phyloP scores from a whole-genome alignment of 2,113 vertebrate genomes.

The Aptenodytes patagonicus region DNA sequence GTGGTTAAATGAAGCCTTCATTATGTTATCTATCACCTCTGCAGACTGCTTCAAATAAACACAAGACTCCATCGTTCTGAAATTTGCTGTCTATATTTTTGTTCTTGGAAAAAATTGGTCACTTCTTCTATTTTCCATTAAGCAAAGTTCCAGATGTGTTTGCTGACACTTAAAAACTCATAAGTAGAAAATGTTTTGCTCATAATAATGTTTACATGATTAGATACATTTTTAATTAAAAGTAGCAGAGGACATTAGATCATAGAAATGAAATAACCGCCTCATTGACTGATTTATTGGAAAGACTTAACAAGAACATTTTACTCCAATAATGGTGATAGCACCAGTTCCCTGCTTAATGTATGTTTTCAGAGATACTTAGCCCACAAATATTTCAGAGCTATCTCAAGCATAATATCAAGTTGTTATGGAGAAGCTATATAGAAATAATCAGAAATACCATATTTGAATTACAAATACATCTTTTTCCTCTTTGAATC shows the following conservation, averaged over 20 bases:
- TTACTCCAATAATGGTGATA: not conserved
- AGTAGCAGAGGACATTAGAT: conserved; percentile 40
- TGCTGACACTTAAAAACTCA: conserved; percentile 26
- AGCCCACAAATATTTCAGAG: conserved; percentile 15
- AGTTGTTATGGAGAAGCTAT: not conserved
- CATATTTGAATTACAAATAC: not conserved
- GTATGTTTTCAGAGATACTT: conserved; percentile 7
- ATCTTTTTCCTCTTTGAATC: not conserved
- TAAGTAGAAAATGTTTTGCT: conserved; percentile 35
- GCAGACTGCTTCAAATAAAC: not conserved
- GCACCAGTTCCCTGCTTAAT: not conserved
- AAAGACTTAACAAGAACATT: conserved; percentile 17
- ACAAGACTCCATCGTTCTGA: not conserved
- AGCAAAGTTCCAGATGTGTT: conserved; percentile 47
- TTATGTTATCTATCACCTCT: not conserved
- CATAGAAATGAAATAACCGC: conserved; percentile 41
- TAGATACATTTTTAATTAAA: conserved; percentile 47
- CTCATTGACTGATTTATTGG: conserved; percentile 47
- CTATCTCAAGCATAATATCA: not conserved
- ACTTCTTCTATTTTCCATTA: not conserved
- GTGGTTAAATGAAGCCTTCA: not conserved
- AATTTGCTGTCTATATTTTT: not conserved
- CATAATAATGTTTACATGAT: conserved; percentile 44
- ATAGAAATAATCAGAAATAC: not conserved
- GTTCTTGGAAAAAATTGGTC: not conserved